phyloP scores from a whole-genome alignment of 2,797 vertebrate species.

The Lophotriccus pileatus region DNA sequence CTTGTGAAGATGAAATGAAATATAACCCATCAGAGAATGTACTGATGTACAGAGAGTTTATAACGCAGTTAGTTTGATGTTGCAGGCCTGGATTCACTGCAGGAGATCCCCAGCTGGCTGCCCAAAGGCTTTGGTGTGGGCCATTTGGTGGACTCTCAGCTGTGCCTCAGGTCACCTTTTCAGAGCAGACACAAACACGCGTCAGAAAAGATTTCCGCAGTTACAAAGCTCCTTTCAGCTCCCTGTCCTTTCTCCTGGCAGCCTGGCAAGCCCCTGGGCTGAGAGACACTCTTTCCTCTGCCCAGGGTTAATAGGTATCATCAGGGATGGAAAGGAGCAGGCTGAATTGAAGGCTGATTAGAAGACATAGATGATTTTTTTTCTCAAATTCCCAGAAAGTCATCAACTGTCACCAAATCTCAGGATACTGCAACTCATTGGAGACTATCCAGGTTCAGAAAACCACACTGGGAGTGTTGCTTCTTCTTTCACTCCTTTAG shows the following conservation, averaged over 20 bases:
- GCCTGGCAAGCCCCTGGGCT: not conserved
- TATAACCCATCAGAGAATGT: not conserved
- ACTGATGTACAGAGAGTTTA: not conserved
- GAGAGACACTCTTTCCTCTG: not conserved
- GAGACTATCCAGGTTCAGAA: not conserved
- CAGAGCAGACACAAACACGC: not conserved
- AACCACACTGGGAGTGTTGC: not conserved
- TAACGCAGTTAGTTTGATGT: rapidly evolving
- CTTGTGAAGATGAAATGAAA: not conserved
- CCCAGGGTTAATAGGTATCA: not conserved
- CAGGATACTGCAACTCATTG: not conserved
- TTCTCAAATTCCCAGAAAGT: not conserved
- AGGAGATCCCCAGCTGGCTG: not conserved
- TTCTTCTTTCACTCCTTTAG: not conserved
- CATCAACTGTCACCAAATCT: not conserved
- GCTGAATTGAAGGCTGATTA: not conserved
- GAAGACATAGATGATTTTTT: not conserved
- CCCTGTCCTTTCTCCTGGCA: not conserved
- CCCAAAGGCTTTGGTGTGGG: not conserved
- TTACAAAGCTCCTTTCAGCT: not conserved
- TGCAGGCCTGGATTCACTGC: not conserved
- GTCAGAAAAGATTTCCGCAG: not conserved
- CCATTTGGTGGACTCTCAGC: not conserved
- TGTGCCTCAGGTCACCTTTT: not conserved
- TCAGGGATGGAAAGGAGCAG: not conserved